Evolutionary conservation across 2,888 invertebrate genomes (phyloP).

Genomic region (Palloptera scutellata): DNA sequence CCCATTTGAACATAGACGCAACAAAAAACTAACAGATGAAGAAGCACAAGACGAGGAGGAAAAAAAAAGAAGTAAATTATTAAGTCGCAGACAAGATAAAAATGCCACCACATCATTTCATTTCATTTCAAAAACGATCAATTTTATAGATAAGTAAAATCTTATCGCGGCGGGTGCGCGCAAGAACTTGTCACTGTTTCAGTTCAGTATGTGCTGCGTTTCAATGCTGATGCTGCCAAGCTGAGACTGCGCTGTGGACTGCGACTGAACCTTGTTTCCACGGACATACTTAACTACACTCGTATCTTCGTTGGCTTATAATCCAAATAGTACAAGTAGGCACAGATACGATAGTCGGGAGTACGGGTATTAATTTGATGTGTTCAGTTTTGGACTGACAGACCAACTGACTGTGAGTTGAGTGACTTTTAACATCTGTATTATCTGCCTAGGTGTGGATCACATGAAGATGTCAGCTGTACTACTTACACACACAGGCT

Average conservation of each 20-base stretch:
- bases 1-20: neutral
- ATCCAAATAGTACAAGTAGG: neutral
- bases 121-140: constrained; percentile 61
- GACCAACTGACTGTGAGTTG: constrained; percentile 15
- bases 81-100: constrained; percentile 59
- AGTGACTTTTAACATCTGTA: constrained; percentile 42
- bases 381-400: constrained; percentile 10
- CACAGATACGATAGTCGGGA: neutral
- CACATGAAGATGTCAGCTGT: constrained; percentile 36
- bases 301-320: neutral
- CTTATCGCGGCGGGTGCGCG: constrained; percentile 47
- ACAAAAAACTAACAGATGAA: constrained; percentile 36
- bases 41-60: neutral
- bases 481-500: neutral
- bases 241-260: constrained; percentile 10
- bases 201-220: constrained; percentile 8
- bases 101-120: constrained; percentile 62
- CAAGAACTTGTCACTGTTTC: constrained; percentile 41
- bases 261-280: constrained; percentile 21
- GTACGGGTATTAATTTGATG: neutral
- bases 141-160: constrained; percentile 54
- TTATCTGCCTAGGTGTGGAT: constrained; percentile 33
- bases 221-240: constrained; percentile 3
- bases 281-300: no score
- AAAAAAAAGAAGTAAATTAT: constrained; percentile 51